A percentile compares a stretch with the other conserved stretches of the same genome.
These are phyloP conservation scores for Vireo altiloquus DNA, from an alignment of 2,113 vertebrate genomes.

Conservation along the genomic window DNA sequence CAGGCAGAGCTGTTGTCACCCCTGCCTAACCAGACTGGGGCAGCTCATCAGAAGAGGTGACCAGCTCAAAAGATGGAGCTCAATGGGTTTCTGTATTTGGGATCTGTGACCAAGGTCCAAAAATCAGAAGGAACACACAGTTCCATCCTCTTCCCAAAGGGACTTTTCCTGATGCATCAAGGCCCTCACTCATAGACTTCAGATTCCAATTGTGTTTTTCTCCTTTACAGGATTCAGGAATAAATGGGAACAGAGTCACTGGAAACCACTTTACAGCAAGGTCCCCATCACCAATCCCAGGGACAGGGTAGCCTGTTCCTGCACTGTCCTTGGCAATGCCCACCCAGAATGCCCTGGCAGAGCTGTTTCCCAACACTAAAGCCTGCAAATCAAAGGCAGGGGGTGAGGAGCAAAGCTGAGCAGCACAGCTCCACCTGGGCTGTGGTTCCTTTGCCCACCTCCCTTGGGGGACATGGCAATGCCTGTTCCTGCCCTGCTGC, in stretches of 20 bases:
- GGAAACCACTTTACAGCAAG: neutral
- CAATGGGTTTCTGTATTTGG: neutral
- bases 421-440: neutral
- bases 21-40: neutral
- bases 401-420: neutral
- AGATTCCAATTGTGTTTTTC: neutral
- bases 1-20: accelerated
- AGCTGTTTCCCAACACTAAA: neutral
- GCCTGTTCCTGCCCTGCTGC: neutral
- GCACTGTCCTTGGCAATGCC: neutral
- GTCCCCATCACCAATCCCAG: neutral
- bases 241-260: neutral
- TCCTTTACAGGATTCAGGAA: neutral
- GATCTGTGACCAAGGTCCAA: neutral
- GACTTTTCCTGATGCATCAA: neutral
- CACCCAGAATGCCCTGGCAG: neutral
- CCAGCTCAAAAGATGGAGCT: neutral
- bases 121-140: neutral
- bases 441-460: neutral
- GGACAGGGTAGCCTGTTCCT: neutral
- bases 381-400: neutral
- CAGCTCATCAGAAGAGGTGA: neutral
- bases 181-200: neutral
- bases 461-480: neutral
- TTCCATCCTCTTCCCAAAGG: neutral